Evolutionary conservation across 2,797 vertebrate genomes (phyloP).

Genomic region (Micrastur ruficollis): DNA sequence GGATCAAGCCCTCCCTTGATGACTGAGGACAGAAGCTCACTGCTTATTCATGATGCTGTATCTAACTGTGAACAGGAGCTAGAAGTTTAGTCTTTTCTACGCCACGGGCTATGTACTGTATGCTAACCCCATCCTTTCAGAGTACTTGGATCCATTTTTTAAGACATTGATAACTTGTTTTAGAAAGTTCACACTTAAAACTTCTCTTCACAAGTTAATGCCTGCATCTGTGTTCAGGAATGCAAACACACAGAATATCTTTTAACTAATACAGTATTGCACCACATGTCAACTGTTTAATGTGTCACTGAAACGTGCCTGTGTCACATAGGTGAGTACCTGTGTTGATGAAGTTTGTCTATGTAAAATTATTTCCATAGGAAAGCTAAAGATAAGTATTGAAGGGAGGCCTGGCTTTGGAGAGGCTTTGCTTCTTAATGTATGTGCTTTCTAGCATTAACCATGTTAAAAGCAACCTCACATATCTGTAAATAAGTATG

Average conservation of each 20-base stretch:
- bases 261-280: neutral
- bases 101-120: neutral
- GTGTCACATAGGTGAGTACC: neutral
- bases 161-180: neutral
- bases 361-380: neutral
- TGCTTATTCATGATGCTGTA: slow-evolving; percentile 12
- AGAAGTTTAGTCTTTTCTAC: neutral
- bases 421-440: neutral
- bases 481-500: neutral
- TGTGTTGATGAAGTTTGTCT: neutral
- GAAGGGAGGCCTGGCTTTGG: neutral
- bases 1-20: slow-evolving; percentile 37
- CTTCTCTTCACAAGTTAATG: neutral
- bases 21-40: slow-evolving; percentile 14
- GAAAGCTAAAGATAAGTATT: neutral
- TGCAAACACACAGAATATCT: neutral
- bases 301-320: neutral
- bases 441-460: neutral
- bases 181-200: neutral
- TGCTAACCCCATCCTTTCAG: neutral
- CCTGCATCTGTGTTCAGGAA: neutral
- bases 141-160: neutral
- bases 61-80: neutral
- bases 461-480: neutral
- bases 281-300: neutral